Evolutionary conservation across 1,140 invertebrate species (phyloP).

Genomic region (Melitaea cinxia): DNA sequence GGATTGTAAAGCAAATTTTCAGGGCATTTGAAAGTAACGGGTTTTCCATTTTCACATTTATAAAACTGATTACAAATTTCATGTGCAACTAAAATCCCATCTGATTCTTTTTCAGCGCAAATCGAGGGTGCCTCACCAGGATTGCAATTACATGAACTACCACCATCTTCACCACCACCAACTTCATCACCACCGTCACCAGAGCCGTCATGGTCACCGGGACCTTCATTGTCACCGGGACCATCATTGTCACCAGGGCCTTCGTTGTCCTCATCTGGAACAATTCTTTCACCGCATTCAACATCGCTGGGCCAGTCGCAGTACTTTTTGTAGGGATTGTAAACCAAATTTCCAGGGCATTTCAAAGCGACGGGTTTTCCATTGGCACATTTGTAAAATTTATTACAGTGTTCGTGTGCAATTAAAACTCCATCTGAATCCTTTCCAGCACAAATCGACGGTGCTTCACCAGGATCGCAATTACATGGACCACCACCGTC

Average conservation of each 20-base stretch:
- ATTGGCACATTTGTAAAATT: slow-evolving; percentile 43
- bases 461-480: slow-evolving; percentile 39
- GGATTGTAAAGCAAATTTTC: slow-evolving; percentile 45
- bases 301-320: neutral
- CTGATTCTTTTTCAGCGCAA: slow-evolving; percentile 36
- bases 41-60: slow-evolving; percentile 41
- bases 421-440: slow-evolving; percentile 17
- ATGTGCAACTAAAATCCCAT: slow-evolving; percentile 43
- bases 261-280: no score
- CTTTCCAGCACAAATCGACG: slow-evolving; percentile 27
- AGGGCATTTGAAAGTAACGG: slow-evolving; percentile 31
- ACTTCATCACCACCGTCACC: slow-evolving; percentile 10
- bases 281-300: slow-evolving; percentile 33
- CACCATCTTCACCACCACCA: slow-evolving; percentile 15
- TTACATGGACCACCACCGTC: slow-evolving; percentile 30
- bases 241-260: no score
- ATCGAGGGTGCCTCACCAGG: slow-evolving; percentile 44
- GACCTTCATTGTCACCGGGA: no score
- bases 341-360: slow-evolving; percentile 14
- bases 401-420: neutral
- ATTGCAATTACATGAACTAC: slow-evolving; percentile 38
- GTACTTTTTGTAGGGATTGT: neutral
- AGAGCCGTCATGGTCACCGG: slow-evolving; percentile 9
- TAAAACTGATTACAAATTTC: slow-evolving; percentile 54
- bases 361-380: slow-evolving; percentile 27